Evolutionary conservation across 2,113 vertebrate species (phyloP).

Genomic region (Octodon degus): DNA sequence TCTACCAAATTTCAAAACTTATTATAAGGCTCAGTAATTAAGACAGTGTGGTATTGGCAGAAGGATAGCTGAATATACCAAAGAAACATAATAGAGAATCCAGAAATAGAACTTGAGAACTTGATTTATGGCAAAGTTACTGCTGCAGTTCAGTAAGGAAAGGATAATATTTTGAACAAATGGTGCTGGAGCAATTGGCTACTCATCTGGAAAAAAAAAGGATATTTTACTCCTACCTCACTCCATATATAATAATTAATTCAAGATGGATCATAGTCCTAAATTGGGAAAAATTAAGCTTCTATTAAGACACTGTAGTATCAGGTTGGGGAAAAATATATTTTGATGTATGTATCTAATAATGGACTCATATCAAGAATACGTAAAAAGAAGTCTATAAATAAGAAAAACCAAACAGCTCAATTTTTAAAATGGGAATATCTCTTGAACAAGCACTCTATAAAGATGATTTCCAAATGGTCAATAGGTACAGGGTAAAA

Average conservation of each 20-base stretch:
- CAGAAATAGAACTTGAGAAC: conserved; percentile 74
- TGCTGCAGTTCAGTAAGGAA: conserved; percentile 60
- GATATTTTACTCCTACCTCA: conserved; percentile 57
- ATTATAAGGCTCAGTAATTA: conserved; percentile 67
- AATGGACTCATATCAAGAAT: conserved; percentile 5
- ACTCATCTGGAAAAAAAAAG: conserved; percentile 61
- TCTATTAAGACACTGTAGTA: conserved; percentile 14
- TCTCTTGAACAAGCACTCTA: neutral
- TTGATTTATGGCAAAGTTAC: conserved; percentile 67
- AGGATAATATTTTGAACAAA: conserved; percentile 73
- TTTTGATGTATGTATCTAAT: conserved; percentile 13
- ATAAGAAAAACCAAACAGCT: neutral
- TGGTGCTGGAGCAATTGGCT: conserved; percentile 62
- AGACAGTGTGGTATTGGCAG: conserved; percentile 69
- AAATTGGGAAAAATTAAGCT: neutral
- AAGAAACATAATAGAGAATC: conserved; percentile 68
- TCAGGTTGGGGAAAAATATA: conserved; percentile 9
- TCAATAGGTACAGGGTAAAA: neutral
- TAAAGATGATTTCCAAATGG: conserved; percentile 36
- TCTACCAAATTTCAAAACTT: conserved; percentile 62
- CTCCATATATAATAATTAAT: conserved; percentile 64
- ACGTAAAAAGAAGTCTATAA: conserved; percentile 16
- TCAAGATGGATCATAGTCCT: conserved; percentile 54
- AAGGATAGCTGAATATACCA: conserved; percentile 59
- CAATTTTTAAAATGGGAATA: conserved; percentile 49